A percentile compares a stretch with the other conserved stretches of the same genome.
phyloP scores from a whole-genome alignment of 1,140 invertebrate genomes.

The Bombyx mori region ASM3026992v2 NC_085117.1:11815001-11815500 shows the following conservation, averaged over 20 bases:
- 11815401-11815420: slow-evolving; percentile 67
- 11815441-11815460: slow-evolving; percentile 43
- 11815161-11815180: no score
- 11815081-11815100: no score
- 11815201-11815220: no score
- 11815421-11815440: slow-evolving; percentile 44
- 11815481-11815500: slow-evolving; percentile 17
- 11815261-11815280: slow-evolving; percentile 34
- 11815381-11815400: slow-evolving; percentile 69
- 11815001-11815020: no score
- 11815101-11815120: no score
- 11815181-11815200: no score
- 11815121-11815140: no score
- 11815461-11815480: slow-evolving; percentile 36
- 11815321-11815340: slow-evolving; percentile 70
- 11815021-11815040: no score
- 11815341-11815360: slow-evolving; percentile 71
- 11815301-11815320: slow-evolving; percentile 61
- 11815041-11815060: no score
- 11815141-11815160: no score
- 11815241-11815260: slow-evolving; percentile 16
- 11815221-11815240: neutral
- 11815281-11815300: slow-evolving; percentile 59
- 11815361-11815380: slow-evolving; percentile 69
- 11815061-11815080: no score